A percentile compares a stretch with the other conserved stretches of the same genome.
phyloP scores from a whole-genome alignment of 1,140 invertebrate species.

The Drosophila mayri region DNA sequence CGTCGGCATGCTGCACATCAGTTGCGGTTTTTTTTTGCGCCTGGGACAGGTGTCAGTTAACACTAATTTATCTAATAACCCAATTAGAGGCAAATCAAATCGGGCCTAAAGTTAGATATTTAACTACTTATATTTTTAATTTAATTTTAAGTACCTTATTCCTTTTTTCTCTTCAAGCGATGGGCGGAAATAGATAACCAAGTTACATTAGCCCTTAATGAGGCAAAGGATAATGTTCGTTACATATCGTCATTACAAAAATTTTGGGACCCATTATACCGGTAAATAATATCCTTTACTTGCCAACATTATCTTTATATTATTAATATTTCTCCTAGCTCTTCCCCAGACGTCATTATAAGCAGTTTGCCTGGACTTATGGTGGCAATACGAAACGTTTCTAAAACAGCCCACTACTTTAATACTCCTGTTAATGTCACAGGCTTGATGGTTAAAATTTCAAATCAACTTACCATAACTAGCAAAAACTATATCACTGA shows the following conservation, averaged over 20 bases:
- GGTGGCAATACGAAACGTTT: conserved; percentile 92
- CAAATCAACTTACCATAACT: conserved; percentile 91
- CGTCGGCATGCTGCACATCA: no score
- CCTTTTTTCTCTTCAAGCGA: conserved; percentile 85
- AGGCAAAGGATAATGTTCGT: conserved; percentile 95
- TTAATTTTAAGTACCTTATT: no score
- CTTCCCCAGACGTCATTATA: conserved; percentile 89
- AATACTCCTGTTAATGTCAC: conserved; percentile 93
- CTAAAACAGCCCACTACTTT: conserved; percentile 94
- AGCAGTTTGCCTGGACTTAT: conserved; percentile 90
- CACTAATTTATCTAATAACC: no score
- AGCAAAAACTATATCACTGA: conserved; percentile 90
- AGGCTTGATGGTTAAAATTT: conserved; percentile 91
- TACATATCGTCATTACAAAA: conserved; percentile 95
- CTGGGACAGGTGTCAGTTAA: no score
- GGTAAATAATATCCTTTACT: conserved; percentile 31
- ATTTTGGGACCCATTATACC: conserved; percentile 93
- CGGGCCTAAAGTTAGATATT: no score
- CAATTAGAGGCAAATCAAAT: no score
- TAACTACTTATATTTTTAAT: no score
- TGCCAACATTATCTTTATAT: neutral
- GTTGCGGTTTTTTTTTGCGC: no score
- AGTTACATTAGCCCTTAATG: conserved; percentile 91
- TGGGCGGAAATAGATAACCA: conserved; percentile 91
- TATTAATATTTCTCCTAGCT: conserved; percentile 69